Evolutionary conservation across 2,888 invertebrate species (phyloP).

Genomic region (Cryptophagus acutangulus): DNA sequence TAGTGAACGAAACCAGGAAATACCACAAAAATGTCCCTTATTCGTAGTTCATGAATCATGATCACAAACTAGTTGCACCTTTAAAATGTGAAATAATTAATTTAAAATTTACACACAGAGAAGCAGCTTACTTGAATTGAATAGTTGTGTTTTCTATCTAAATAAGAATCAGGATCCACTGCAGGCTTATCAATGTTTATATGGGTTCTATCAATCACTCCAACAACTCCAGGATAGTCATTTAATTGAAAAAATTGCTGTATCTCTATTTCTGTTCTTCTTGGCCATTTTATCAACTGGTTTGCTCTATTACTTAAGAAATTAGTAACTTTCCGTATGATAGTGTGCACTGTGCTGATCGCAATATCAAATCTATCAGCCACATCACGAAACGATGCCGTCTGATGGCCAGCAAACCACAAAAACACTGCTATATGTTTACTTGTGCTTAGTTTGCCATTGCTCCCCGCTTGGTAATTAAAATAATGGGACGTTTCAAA

Average conservation of each 20-base stretch:
- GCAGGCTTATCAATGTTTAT: too few species aligned
- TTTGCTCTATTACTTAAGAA: slow-evolving; percentile 15
- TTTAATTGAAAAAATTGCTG: slow-evolving; percentile 11
- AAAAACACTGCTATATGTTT: slow-evolving; percentile 11
- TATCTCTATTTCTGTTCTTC: slow-evolving; percentile 14
- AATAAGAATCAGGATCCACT: too few species aligned
- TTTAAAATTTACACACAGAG: too few species aligned
- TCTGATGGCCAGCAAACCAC: slow-evolving; percentile 15
- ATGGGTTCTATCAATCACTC: slow-evolving; percentile 16
- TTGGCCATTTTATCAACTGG: slow-evolving; percentile 15
- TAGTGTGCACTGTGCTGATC: slow-evolving; percentile 9
- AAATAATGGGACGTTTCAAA: slow-evolving; percentile 8
- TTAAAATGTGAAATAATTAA: too few species aligned
- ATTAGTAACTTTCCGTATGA: slow-evolving; percentile 8
- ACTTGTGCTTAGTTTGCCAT: slow-evolving; percentile 7
- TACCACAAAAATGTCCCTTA: too few species aligned
- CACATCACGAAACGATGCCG: slow-evolving; percentile 13
- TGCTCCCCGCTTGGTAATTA: slow-evolving; percentile 10
- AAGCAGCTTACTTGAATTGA: too few species aligned
- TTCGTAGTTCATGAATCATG: too few species aligned
- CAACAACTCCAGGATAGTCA: slow-evolving; percentile 17
- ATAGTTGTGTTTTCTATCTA: too few species aligned
- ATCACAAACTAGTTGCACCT: too few species aligned
- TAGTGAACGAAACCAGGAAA: too few species aligned
- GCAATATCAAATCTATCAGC: slow-evolving; percentile 13